Conservation (phyloP, 2,888 invertebrate species). For the Agonopterix heracliana region DNA sequence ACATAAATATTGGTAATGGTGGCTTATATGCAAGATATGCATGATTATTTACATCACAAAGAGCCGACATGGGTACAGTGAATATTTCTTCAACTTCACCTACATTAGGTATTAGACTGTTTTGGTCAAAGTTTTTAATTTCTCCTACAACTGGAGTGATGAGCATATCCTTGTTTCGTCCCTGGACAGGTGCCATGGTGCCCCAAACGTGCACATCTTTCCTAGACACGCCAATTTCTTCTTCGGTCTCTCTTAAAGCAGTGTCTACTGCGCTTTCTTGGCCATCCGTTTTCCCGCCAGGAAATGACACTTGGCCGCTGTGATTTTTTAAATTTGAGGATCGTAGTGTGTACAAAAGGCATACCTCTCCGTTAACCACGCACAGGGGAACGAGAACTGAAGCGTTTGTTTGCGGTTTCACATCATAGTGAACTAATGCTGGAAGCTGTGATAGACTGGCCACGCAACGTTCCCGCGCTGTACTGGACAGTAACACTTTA, state of each 20-base stretch:
- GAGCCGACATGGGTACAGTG: slow-evolving; percentile 78
- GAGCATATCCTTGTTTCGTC: slow-evolving; percentile 59
- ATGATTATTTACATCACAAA: slow-evolving; percentile 78
- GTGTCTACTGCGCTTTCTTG: slow-evolving; percentile 80
- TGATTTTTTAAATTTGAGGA: slow-evolving; percentile 84
- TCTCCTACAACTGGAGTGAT: slow-evolving; percentile 85
- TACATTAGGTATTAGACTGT: slow-evolving; percentile 75
- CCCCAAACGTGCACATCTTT: slow-evolving; percentile 82
- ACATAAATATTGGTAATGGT: slow-evolving; percentile 73
- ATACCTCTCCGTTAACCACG: slow-evolving; percentile 79
- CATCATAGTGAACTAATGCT: slow-evolving; percentile 44
- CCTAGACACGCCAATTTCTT: slow-evolving; percentile 86
- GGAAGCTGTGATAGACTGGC: slow-evolving; percentile 75
- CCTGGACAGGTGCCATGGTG: slow-evolving; percentile 41
- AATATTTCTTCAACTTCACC: slow-evolving; percentile 89
- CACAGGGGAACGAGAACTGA: slow-evolving; percentile 92
- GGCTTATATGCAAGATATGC: slow-evolving; percentile 78
- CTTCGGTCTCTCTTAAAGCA: slow-evolving; percentile 90
- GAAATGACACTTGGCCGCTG: slow-evolving; percentile 91
- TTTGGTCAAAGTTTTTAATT: slow-evolving; percentile 64
- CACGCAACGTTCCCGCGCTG: slow-evolving; percentile 76
- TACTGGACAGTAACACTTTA: slow-evolving; percentile 63
- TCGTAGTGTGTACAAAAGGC: slow-evolving; percentile 88
- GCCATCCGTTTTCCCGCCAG: slow-evolving; percentile 85
- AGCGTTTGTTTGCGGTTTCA: slow-evolving; percentile 68